These are phyloP conservation scores for Perca schrenkii DNA, from an alignment of 2,113 vertebrate species.

Conservation along the genomic window DNA sequence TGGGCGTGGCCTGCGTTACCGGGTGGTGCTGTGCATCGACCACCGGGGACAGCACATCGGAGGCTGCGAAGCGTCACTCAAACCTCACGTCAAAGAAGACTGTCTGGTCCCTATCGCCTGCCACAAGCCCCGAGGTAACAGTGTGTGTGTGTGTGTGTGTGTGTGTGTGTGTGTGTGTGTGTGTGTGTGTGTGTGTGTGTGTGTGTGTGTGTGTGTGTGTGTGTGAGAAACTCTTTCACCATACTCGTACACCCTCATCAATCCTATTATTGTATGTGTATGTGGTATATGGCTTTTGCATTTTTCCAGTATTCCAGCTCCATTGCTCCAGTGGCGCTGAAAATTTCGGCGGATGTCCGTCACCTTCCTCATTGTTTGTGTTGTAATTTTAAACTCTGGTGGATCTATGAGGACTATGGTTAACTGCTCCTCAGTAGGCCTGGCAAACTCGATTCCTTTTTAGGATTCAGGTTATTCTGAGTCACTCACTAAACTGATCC, in stretches of 20 bases:
- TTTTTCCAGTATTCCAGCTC: neutral
- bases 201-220: too few species aligned
- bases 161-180: neutral
- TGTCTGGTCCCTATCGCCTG: constrained; percentile 91
- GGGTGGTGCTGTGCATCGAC: constrained; percentile 93
- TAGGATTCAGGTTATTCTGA: too few species aligned
- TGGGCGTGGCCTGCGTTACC: constrained; percentile 91
- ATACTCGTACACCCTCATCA: neutral
- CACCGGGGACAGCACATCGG: constrained; percentile 92
- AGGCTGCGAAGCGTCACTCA: constrained; percentile 89
- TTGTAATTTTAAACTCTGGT: too few species aligned
- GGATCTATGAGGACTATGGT: too few species aligned
- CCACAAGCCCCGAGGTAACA: constrained; percentile 91
- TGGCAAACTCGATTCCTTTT: too few species aligned
- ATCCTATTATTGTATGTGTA: neutral
- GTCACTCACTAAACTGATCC: too few species aligned
- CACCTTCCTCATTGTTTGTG: too few species aligned
- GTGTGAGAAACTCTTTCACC: neutral
- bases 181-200: neutral
- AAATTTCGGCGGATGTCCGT: too few species aligned
- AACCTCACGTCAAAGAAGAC: constrained; percentile 94
- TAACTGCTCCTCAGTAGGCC: too few species aligned
- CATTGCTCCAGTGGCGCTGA: too few species aligned
- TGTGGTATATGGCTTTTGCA: neutral
- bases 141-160: too few species aligned